These are phyloP conservation scores for Polydrusus pterygomalis DNA, from an alignment of 2,888 invertebrate genomes.

Conservation along the genomic window DNA sequence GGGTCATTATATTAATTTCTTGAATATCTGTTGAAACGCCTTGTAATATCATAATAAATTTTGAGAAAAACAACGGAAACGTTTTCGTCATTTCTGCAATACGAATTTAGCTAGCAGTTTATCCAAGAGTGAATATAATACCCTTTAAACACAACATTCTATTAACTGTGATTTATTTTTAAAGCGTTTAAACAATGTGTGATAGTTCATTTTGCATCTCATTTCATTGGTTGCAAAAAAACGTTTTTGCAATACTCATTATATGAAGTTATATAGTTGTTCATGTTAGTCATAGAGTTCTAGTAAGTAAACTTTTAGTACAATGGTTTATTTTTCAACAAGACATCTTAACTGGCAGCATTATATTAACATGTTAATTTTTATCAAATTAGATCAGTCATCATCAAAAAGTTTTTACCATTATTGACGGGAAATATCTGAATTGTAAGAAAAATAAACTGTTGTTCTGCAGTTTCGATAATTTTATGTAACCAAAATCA, in stretches of 20 bases:
- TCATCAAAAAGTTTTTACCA: no score
- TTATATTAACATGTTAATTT: not conserved
- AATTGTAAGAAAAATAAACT: conserved; percentile 1
- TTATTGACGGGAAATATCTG: not conserved
- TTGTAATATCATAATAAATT: no score
- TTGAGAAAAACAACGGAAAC: no score
- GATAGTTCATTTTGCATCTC: conserved; percentile 49
- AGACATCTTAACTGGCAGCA: not conserved
- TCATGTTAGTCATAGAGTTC: conserved; percentile 44
- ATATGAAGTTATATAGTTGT: conserved; percentile 44
- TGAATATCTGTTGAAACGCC: not conserved
- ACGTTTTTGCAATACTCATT: conserved; percentile 51
- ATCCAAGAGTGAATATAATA: not conserved
- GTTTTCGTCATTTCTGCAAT: no score
- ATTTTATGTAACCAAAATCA: conserved; percentile 2
- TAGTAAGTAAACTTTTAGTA: conserved; percentile 26
- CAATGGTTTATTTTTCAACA: conserved; percentile 30
- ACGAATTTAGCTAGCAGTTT: no score
- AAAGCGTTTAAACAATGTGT: conserved; percentile 29
- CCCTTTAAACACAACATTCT: conserved; percentile 3
- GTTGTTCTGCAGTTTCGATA: conserved; percentile 3
- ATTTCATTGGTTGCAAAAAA: conserved; percentile 38
- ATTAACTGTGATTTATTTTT: conserved; percentile 35
- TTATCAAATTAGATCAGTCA: no score
- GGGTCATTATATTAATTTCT: conserved; percentile 2